phyloP scores from a whole-genome alignment of 1,140 invertebrate species.

The Micrasema longulum region DNA sequence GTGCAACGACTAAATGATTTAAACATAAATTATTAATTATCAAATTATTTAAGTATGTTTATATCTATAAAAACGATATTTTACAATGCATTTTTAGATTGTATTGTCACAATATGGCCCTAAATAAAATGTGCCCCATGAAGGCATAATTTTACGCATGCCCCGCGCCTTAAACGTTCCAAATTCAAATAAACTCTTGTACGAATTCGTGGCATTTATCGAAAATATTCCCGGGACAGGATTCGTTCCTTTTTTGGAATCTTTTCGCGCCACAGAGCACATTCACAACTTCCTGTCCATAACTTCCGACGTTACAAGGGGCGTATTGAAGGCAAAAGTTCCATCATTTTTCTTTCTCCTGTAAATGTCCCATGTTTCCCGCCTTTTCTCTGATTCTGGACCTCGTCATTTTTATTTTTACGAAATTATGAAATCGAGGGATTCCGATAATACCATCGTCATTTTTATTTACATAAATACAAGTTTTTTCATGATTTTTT shows the following conservation, averaged over 20 bases:
- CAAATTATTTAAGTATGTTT: no score
- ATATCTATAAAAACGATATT: no score
- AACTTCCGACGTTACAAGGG: constrained; percentile 39
- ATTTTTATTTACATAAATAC: no score
- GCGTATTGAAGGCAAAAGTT: constrained; percentile 21
- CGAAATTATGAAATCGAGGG: no score
- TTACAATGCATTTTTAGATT: no score
- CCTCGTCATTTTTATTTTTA: no score
- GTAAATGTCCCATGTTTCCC: constrained; percentile 5
- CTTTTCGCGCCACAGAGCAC: constrained; percentile 42
- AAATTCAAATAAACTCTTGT: constrained; percentile 27
- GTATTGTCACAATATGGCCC: background rate
- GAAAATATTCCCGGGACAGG: constrained; percentile 18
- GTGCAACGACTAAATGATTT: no score
- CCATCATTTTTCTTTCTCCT: no score
- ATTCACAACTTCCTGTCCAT: constrained; percentile 49
- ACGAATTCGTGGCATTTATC: constrained; percentile 28
- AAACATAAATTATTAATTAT: no score
- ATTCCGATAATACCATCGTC: no score
- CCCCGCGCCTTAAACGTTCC: constrained; percentile 18
- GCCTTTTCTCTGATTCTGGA: constrained; percentile 8
- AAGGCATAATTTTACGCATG: constrained; percentile 21
- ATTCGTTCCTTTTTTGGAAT: constrained; percentile 39
- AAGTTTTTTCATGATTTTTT: no score
- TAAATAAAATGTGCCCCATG: background rate